Evolutionary conservation across 2,797 vertebrate genomes (phyloP), one percentile per base, ranked within the genome.

Genomic region (Melanotaenia nigrans): DNA sequence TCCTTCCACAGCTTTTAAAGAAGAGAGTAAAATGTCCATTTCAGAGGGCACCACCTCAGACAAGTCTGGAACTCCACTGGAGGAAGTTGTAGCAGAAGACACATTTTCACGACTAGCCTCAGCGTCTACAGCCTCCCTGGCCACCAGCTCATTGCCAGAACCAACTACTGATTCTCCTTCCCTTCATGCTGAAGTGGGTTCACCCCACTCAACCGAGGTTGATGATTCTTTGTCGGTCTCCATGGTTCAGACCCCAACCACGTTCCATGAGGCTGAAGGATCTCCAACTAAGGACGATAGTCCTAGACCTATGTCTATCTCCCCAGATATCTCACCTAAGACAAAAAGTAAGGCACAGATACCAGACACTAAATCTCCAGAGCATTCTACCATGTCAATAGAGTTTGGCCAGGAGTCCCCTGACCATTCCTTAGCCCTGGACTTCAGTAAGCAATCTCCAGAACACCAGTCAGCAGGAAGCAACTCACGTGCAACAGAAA

Each of bases 171-270:
- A 98, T 25, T 99, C 97, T 77, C 97, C 95, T 75, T 99, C 97
- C 33, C 92, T 99, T 75, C 98, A 99, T 73, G 98, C 97, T 24
- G 98, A 99, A 59, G 96, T 99, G 60, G 97, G 97, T 10, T 99
- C 97, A 12, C 98, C 97, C 22, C 97, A 98, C 82, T 99, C 98
- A 74, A 99, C 97, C 14, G 97, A 99, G 87, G 97, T 99, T 18
- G 98, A 99, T 18, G 97, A 99, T 80, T 99, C 98, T 28, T 93
- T 99, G n/a, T 99, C 97, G 2, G 97, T 99, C n/a, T 99, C 98
- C 38, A 96, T 99, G 69, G 96, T 97, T 83, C 97, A 99, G 92
- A 98, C 97, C 5, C 96, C 96, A 63, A 98, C 96, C 24, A 94
- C 94, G 1, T 97, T 99, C 83, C 97, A 99, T 7, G 98, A 99